Conservation (phyloP, 1,140 invertebrate genomes). For the Sweltsa coloradensis region DNA sequence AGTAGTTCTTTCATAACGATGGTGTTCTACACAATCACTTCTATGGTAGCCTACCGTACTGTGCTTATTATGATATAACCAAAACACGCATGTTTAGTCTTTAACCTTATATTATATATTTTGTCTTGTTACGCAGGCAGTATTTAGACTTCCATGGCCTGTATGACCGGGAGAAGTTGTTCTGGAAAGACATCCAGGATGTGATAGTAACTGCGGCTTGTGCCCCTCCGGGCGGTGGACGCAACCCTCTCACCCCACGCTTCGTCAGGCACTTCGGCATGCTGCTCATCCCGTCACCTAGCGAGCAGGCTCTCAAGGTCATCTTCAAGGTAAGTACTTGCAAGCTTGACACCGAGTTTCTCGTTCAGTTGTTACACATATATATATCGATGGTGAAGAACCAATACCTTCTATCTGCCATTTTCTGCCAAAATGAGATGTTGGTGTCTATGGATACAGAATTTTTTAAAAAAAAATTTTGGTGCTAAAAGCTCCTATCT, state of each 20-base stretch:
- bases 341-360: too few relatives aligned
- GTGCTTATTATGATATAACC: too few relatives aligned
- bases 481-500: conserved; percentile 4
- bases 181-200: conserved; percentile 77
- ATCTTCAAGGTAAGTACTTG: conserved; percentile 57
- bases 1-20: too few relatives aligned
- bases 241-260: conserved; percentile 69
- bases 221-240: conserved; percentile 77
- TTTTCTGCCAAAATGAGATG: too few relatives aligned
- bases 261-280: conserved; percentile 78
- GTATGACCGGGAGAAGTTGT: conserved; percentile 74
- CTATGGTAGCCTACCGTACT: too few relatives aligned
- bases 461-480: conserved; percentile 9
- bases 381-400: too few relatives aligned
- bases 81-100: too few relatives aligned
- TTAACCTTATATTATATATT: too few relatives aligned
- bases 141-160: conserved; percentile 69
- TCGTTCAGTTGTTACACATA: too few relatives aligned
- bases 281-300: conserved; percentile 59
- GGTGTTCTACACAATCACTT: too few relatives aligned
- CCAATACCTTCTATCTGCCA: too few relatives aligned
- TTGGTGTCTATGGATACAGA: conserved; percentile 16
- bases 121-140: conserved; percentile 42
- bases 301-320: conserved; percentile 57
- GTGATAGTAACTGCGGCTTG: conserved; percentile 71